Evolutionary conservation across 2,888 invertebrate genomes (phyloP), one percentile per base, ranked within the genome.

Genomic region (Girardia tigrina): DNA sequence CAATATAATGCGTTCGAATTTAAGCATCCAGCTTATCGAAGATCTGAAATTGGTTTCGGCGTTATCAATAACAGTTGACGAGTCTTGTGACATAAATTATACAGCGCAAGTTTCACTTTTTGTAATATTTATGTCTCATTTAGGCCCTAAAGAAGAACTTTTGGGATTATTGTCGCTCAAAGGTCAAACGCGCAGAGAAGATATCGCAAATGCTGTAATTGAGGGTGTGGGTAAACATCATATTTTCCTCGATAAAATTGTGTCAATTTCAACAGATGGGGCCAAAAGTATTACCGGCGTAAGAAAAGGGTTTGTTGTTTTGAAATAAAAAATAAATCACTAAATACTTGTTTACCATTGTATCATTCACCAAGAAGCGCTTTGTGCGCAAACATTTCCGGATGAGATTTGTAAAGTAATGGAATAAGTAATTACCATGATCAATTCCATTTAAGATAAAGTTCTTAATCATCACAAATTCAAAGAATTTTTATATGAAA

Each of bases 341-440:
- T 70, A 75, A 16, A 70, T 75, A 26, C 70, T 75, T 20, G 70
- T 27, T 70, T 75, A 75, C 70, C 75, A 73, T 75, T 73, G 71
- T 70, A 70, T 70, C 26, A 70, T 75, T 75, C 75, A 75, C 20
- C 71, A 75, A 70, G 75, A 75, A 29, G 75, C 70, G 23, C 71
- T 75, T 75, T 70, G 28, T 1, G 1, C 70, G 12, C 12, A 74
- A 6, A 74, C 29, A 70, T 75, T 74, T 71, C 28, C 28, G 26
- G 71, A 23, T 12, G 56, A 56, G 23, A 56, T 56, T 56, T 14
- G 26, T 6, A 42, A 74, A 4, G 75, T 75, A 26, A 74, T 74
- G 71, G 69, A 42, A 42, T n/a, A 26, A 8, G 56, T 74, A 1
- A 28, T 74, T 6, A 36, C 27, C 2, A 23, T 73, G 12, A 36